Conservation (phyloP, 2,888 invertebrate genomes). For the Andrena flavipes region DNA sequence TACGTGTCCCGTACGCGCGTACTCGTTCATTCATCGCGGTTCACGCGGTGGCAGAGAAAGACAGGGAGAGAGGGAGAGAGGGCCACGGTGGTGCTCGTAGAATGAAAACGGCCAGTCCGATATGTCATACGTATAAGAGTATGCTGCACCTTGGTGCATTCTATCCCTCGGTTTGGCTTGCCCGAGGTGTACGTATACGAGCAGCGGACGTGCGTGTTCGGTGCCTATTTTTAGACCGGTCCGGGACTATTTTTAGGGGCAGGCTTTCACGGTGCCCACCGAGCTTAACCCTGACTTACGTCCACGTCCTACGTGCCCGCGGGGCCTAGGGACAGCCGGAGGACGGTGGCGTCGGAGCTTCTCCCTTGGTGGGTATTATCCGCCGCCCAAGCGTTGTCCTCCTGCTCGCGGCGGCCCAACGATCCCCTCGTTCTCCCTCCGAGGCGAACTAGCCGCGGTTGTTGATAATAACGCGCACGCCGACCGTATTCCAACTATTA, state of each 20-base stretch:
- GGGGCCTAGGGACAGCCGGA: conserved; percentile 54
- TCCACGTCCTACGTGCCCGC: conserved; percentile 70
- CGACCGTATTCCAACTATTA: conserved; percentile 52
- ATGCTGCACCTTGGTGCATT: conserved; percentile 63
- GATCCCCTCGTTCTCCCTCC: neutral
- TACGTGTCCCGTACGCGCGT: conserved; percentile 16
- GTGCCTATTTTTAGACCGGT: conserved; percentile 83
- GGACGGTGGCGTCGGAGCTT: neutral
- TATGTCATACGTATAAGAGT: conserved; percentile 53
- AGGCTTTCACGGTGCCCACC: conserved; percentile 80
- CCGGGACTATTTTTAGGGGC: conserved; percentile 83
- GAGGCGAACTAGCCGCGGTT: neutral
- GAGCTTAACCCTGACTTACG: conserved; percentile 84
- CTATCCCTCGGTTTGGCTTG: conserved; percentile 48
- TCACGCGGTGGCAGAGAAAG: conserved; percentile 42
- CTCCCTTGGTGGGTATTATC: neutral
- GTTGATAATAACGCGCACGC: conserved; percentile 38
- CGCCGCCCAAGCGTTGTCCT: neutral
- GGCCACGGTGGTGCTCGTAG: conserved; percentile 22
- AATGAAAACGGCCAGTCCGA: conserved; percentile 45
- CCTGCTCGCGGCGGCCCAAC: neutral
- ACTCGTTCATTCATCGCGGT: conserved; percentile 60
- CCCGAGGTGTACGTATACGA: conserved; percentile 42
- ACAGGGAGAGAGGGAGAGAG: neutral
- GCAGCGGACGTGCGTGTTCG: conserved; percentile 56